Conservation (phyloP, 2,797 vertebrate genomes). For the Clarias laeviceps region DNA sequence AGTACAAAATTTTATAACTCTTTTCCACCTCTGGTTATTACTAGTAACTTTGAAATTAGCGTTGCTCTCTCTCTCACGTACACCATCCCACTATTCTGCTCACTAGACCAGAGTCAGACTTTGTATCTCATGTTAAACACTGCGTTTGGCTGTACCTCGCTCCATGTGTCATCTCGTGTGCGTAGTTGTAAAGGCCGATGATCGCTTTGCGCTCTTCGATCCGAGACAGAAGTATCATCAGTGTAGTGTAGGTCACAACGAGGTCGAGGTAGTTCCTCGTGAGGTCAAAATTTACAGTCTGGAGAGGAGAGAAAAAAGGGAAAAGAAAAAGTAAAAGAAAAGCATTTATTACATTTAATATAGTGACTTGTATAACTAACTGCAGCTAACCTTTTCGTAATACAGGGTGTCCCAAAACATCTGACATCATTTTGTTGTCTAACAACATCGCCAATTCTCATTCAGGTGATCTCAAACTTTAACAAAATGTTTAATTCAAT, state of each 20-base stretch:
- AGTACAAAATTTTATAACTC: too few species aligned
- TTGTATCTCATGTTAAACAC: background rate
- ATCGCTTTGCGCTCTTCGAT: conserved; percentile 98
- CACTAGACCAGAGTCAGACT: too few species aligned
- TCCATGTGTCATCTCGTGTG: conserved; percentile 98
- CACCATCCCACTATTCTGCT: too few species aligned
- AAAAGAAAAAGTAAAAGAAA: background rate
- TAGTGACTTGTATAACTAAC: background rate
- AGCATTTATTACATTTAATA: background rate
- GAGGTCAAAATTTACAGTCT: conserved; percentile 99
- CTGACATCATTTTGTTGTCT: too few species aligned
- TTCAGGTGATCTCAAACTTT: too few species aligned
- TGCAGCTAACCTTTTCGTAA: too few species aligned
- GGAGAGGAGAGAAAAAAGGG: conserved; percentile 30
- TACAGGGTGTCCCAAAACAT: too few species aligned
- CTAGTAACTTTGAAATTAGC: too few species aligned
- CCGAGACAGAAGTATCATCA: conserved; percentile 95
- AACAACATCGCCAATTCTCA: too few species aligned
- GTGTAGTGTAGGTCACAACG: conserved; percentile 96
- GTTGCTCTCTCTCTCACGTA: too few species aligned
- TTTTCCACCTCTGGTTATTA: too few species aligned
- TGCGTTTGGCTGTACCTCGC: conserved; percentile 79
- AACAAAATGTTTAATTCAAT: too few species aligned
- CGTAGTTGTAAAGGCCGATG: conserved; percentile 96
- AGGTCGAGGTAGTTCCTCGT: conserved; percentile 97